Percentiles rank a stretch among this genome's conserved stretches.
phyloP scores from a whole-genome alignment of 2,888 invertebrate species.

The Trichopoda pennipes region DNA sequence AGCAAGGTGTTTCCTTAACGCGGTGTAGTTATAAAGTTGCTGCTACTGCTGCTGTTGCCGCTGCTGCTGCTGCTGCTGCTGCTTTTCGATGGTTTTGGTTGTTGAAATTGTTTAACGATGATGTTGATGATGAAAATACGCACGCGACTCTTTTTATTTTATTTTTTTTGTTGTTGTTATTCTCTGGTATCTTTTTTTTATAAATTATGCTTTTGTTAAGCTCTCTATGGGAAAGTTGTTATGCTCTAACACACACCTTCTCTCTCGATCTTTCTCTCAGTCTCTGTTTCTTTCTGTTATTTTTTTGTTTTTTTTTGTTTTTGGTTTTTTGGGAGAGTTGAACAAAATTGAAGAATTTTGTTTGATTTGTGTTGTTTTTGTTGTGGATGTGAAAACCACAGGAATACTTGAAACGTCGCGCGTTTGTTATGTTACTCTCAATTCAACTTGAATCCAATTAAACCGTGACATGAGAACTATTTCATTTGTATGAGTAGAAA shows the following conservation, averaged over 20 bases:
- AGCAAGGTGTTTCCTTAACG: slow-evolving; percentile 66
- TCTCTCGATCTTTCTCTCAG: neutral
- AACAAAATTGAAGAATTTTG: slow-evolving; percentile 42
- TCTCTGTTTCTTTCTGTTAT: too few relatives aligned
- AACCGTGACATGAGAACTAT: slow-evolving; percentile 73
- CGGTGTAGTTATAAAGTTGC: slow-evolving; percentile 51
- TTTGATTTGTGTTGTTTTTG: slow-evolving; percentile 44
- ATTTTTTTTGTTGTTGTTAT: slow-evolving; percentile 5
- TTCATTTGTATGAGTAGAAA: slow-evolving; percentile 69
- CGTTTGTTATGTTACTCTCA: slow-evolving; percentile 68
- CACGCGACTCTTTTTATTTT: slow-evolving; percentile 61
- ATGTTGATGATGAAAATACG: slow-evolving; percentile 63
- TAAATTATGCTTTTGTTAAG: slow-evolving; percentile 27
- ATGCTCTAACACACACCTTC: slow-evolving; percentile 27
- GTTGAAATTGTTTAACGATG: slow-evolving; percentile 47
- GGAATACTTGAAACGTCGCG: slow-evolving; percentile 70
- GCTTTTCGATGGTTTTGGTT: slow-evolving; percentile 20
- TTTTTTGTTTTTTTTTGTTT: too few relatives aligned
- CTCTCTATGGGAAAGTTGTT: slow-evolving; percentile 40
- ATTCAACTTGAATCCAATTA: slow-evolving; percentile 75
- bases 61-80: too few relatives aligned
- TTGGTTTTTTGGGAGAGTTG: slow-evolving; percentile 23
- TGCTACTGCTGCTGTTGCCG: too few relatives aligned
- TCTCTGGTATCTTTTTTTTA: slow-evolving; percentile 42
- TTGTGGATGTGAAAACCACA: slow-evolving; percentile 65